phyloP scores from a whole-genome alignment of 2,797 vertebrate species.

The Manis pentadactyla region DNA sequence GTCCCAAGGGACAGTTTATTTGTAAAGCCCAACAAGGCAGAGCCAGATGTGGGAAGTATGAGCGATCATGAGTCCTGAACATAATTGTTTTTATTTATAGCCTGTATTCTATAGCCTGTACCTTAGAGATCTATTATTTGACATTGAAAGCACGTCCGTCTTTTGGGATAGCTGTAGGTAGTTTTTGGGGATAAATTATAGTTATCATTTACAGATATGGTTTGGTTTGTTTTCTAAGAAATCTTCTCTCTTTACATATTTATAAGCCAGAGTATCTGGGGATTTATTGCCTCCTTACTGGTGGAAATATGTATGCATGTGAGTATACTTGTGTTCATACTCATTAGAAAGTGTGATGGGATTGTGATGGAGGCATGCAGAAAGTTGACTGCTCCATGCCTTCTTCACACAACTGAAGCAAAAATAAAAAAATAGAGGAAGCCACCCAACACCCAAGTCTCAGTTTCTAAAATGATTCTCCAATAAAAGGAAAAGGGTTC shows the following conservation, averaged over 20 bases:
- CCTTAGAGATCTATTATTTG: neutral
- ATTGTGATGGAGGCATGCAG: neutral
- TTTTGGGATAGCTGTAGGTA: neutral
- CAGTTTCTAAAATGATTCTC: neutral
- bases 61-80: neutral
- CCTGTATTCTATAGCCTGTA: neutral
- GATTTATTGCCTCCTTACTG: constrained; percentile 15
- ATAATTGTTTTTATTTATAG: neutral
- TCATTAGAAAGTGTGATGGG: neutral
- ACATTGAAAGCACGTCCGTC: neutral
- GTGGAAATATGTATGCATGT: neutral
- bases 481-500: neutral
- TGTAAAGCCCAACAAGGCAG: neutral
- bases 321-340: neutral
- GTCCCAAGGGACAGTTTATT: neutral
- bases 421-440: neutral
- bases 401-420: constrained; percentile 8
- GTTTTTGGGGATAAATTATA: neutral
- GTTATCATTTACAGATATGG: neutral
- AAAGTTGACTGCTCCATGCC: neutral
- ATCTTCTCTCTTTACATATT: neutral
- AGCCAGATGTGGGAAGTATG: neutral
- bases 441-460: neutral
- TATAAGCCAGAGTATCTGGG: neutral
- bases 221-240: constrained; percentile 62